These are phyloP conservation scores for Sinella curviseta DNA, from an alignment of 1,140 invertebrate species.

Conservation along the genomic window DNA sequence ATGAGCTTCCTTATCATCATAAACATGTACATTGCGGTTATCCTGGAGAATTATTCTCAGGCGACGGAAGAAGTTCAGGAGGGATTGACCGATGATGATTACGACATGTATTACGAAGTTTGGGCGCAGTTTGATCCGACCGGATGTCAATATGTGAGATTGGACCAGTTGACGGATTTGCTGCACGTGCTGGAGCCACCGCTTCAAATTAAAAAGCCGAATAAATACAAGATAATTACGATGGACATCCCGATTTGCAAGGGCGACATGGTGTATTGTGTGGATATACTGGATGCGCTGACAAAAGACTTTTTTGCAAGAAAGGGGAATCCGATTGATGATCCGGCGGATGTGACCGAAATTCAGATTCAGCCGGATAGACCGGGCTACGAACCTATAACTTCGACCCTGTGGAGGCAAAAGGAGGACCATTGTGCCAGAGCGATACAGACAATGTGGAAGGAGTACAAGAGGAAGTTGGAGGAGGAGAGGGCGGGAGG, in stretches of 20 bases:
- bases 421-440: conserved; percentile 91
- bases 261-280: conserved; percentile 93
- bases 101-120: conserved; percentile 99
- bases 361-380: conserved; percentile 71
- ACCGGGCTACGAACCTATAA: conserved; percentile 86
- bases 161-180: conserved; percentile 91
- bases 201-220: conserved; percentile 94
- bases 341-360: conserved; percentile 77
- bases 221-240: conserved; percentile 97
- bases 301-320: conserved; percentile 93
- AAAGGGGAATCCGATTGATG: conserved; percentile 87
- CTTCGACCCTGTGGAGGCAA: conserved; percentile 82
- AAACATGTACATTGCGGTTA: conserved; percentile 99
- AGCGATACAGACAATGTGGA: conserved; percentile 90
- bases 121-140: conserved; percentile 91
- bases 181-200: conserved; percentile 85
- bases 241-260: conserved; percentile 99
- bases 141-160: conserved; percentile 91
- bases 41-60: conserved; percentile 96
- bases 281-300: conserved; percentile 93
- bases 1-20: conserved; percentile 98
- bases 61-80: conserved; percentile 98
- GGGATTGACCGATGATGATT: conserved; percentile 92
- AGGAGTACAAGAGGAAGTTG: conserved; percentile 75
- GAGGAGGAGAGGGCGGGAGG: conserved; percentile 54